Evolutionary conservation across 1,140 invertebrate genomes (phyloP), one percentile per base, ranked within the genome.

Genomic region (Acromyrmex echinatior): DNA sequence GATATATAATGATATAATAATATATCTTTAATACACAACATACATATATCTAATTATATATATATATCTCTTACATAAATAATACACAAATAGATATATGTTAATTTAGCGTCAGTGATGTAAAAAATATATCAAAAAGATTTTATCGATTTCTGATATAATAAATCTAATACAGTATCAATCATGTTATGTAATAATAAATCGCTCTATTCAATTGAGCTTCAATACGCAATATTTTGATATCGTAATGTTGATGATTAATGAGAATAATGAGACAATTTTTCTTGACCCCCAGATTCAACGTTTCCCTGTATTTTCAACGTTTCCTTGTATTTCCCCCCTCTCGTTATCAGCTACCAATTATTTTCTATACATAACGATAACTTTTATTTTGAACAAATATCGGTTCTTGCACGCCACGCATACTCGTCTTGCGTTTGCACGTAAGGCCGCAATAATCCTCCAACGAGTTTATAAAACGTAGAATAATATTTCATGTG

Each of bases 391-490:
- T 73, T 82, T 25, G 53, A 74, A 82, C 68, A 82, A 82, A 82
- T 81, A 81, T 82, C 60, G 68, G 12, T 82, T 62, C 80, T 73
- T 73, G 53, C 68, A 82, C 68, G 68, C 56, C 25, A 28, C 31
- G 68, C 66, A 60, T 10, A 21, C 79, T 58, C 65, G 35, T 82
- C 53, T 60, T 71, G 66, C 68, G 18, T 31, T 82, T 73, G 56
- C 80, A 82, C 80, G 53, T 74, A 82, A 82, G 56, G 1, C 12
- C 39, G 80, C 80, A 82, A 82, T 74, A 82, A 82, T 73, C 66
- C 25, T 71, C 21, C n/a, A 79, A 70, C 51, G 79, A 81, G 51
- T 71, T 81, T 81, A 68, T 71, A 51, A n/a, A 68, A 81, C 21
- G 21, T 71, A 71, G 6, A 58, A 81, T 70, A 81, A 81, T 82